These are phyloP conservation scores for Synanthedon vespiformis DNA, from an alignment of 2,888 invertebrate species.

Conservation along the genomic window DNA sequence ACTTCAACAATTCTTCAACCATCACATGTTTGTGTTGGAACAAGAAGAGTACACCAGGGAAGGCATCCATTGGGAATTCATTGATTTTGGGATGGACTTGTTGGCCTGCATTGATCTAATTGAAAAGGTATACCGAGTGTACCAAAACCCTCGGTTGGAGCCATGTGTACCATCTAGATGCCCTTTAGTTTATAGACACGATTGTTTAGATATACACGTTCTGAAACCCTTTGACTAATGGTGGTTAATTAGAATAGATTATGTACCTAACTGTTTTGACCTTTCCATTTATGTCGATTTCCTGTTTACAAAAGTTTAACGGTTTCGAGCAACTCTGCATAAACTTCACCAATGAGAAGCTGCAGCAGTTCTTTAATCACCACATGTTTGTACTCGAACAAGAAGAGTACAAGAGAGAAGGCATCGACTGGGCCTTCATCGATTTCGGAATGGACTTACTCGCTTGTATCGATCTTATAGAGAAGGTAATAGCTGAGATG, in stretches of 20 bases:
- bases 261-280: constrained; percentile 29
- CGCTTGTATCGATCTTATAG: constrained; percentile 95
- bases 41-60: constrained; percentile 99
- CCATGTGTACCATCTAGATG: constrained; percentile 11
- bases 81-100: constrained; percentile 99
- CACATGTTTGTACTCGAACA: constrained; percentile 98
- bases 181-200: constrained; percentile 4
- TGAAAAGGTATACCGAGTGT: constrained; percentile 85
- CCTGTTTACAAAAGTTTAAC: constrained; percentile 78
- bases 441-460: constrained; percentile 98
- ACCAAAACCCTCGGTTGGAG: constrained; percentile 27
- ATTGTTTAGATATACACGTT: background rate
- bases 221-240: background rate
- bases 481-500: constrained; percentile 79
- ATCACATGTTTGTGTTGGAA: constrained; percentile 99
- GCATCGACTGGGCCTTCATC: constrained; percentile 96
- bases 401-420: constrained; percentile 95
- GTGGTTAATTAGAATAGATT: constrained; percentile 3
- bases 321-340: constrained; percentile 98
- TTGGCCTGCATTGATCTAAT: constrained; percentile 98
- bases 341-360: constrained; percentile 98
- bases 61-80: constrained; percentile 98
- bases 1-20: constrained; percentile 99
- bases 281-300: constrained; percentile 32
- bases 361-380: constrained; percentile 98